A percentile compares a stretch with the other conserved stretches of the same genome.
These are phyloP conservation scores for Helicoverpa armigera DNA, from an alignment of 1,140 invertebrate species.

Conservation along the genomic window DNA sequence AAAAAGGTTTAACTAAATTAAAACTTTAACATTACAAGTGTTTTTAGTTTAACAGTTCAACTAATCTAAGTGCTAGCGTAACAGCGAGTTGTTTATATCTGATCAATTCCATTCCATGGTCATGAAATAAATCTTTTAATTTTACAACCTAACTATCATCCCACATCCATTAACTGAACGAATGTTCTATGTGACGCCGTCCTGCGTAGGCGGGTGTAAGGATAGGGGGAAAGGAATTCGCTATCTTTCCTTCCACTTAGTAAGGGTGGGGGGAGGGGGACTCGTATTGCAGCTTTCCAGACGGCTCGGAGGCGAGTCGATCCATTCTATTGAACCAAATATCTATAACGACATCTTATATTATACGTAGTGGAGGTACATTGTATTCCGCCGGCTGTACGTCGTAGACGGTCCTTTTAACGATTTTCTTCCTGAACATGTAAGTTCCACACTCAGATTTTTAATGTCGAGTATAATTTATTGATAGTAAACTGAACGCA, in stretches of 20 bases:
- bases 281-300: constrained; percentile 53
- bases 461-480: no score
- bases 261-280: constrained; percentile 30
- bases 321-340: constrained; percentile 46
- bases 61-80: background rate
- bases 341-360: constrained; percentile 23
- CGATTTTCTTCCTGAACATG: constrained; percentile 3
- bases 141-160: constrained; percentile 15
- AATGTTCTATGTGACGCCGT: constrained; percentile 14
- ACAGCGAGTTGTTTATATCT: background rate
- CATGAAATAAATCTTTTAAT: constrained; percentile 23
- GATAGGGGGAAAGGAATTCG: constrained; percentile 43
- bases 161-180: constrained; percentile 9
- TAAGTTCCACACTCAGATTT: constrained; percentile 7
- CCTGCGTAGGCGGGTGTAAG: constrained; percentile 24
- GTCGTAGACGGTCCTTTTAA: constrained; percentile 14
- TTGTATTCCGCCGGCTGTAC: background rate
- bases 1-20: no score
- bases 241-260: constrained; percentile 41
- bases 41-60: background rate
- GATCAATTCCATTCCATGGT: background rate
- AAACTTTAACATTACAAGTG: background rate
- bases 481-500: no score
- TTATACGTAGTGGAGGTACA: background rate
- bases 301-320: constrained; percentile 51